Evolutionary conservation across 2,888 invertebrate genomes (phyloP).

Genomic region (Polylopha cassiicola): DNA sequence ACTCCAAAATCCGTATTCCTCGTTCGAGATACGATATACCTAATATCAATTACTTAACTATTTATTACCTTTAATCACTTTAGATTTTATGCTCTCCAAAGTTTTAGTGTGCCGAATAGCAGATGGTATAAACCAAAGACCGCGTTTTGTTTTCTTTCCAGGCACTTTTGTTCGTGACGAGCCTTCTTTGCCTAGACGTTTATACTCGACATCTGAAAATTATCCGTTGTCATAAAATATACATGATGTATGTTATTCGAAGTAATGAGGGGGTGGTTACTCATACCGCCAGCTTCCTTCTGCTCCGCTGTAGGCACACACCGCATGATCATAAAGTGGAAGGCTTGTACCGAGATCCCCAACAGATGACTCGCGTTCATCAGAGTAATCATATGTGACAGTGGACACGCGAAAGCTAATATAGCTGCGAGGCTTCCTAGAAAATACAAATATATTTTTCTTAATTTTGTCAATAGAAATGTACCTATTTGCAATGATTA

Average conservation of each 20-base stretch:
- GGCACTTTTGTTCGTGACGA: conserved; percentile 43
- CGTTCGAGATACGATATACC: neutral
- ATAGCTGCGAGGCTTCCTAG: conserved; percentile 79
- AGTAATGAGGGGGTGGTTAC: neutral
- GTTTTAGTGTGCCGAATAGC: conserved; percentile 71
- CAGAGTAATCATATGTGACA: conserved; percentile 78
- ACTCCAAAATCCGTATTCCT: neutral
- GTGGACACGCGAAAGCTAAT: conserved; percentile 79
- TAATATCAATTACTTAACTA: neutral
- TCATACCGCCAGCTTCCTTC: conserved; percentile 69
- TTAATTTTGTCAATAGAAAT: neutral
- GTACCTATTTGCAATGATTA: neutral
- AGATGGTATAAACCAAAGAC: conserved; percentile 73
- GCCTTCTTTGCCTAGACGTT: conserved; percentile 59
- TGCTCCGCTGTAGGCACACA: conserved; percentile 76
- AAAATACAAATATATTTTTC: conserved; percentile 31
- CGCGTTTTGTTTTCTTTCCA: conserved; percentile 55
- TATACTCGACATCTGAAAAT: conserved; percentile 68
- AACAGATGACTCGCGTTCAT: conserved; percentile 77
- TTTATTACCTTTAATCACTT: conserved; percentile 60
- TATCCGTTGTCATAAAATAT: conserved; percentile 1
- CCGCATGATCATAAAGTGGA: conserved; percentile 69
- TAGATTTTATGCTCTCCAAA: conserved; percentile 69
- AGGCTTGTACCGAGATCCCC: conserved; percentile 67
- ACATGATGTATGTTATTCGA: neutral